Percentiles rank a stretch among this genome's conserved stretches.
These are phyloP conservation scores for Cataglyphis altisquamis DNA, from an alignment of 2,888 invertebrate species.

Conservation along the genomic window DNA sequence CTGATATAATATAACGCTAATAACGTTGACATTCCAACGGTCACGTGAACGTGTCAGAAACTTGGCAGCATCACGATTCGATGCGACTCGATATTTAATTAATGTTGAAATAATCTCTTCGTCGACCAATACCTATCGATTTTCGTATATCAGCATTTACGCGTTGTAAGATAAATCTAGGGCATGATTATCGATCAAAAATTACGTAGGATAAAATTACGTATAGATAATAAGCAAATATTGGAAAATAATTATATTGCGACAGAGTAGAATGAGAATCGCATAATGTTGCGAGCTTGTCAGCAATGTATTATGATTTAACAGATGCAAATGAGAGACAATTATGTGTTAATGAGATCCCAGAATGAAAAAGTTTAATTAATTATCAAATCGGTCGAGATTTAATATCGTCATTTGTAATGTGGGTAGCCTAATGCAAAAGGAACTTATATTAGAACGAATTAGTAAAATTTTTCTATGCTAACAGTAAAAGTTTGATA, in stretches of 20 bases:
- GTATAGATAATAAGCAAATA: neutral
- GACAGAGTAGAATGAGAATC: neutral
- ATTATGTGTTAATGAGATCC: constrained; percentile 10
- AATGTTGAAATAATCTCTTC: neutral
- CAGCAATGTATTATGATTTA: neutral
- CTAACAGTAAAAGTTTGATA: constrained; percentile 13
- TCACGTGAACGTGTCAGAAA: neutral
- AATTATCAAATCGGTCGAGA: neutral
- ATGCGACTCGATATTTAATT: neutral
- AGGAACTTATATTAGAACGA: neutral
- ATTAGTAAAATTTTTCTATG: neutral
- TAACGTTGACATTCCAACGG: neutral
- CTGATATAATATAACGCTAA: neutral
- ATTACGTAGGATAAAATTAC: neutral
- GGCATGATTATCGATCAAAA: neutral
- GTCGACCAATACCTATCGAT: neutral
- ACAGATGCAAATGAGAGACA: neutral
- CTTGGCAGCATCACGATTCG: neutral
- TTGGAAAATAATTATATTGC: neutral
- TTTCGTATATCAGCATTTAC: neutral
- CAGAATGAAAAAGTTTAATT: neutral
- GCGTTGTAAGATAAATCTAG: neutral
- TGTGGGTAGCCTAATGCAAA: constrained; percentile 66
- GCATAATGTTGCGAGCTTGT: neutral
- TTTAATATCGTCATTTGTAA: constrained; percentile 35